Conservation (phyloP, 2,888 invertebrate species). For the Cataglyphis altisquamis region DNA sequence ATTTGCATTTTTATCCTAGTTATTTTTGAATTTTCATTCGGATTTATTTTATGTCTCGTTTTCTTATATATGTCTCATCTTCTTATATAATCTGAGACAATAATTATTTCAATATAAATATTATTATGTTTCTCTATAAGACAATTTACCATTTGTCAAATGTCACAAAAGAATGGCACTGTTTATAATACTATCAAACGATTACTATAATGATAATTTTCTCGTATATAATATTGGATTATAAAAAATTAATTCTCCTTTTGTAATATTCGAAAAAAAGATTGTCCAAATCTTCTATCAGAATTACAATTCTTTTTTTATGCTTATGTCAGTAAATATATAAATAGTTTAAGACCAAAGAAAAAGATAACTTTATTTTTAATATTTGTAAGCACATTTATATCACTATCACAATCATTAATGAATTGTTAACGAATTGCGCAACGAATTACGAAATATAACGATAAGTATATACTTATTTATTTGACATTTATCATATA, state of each 20-base stretch:
- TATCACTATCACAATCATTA: neutral
- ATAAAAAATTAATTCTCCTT: neutral
- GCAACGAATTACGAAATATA: neutral
- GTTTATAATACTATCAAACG: neutral
- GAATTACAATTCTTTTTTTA: neutral
- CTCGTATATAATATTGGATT: neutral
- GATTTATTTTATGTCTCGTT: too few relatives aligned
- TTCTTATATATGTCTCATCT: too few relatives aligned
- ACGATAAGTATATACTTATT: conserved; percentile 14
- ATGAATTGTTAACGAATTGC: neutral
- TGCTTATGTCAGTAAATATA: neutral
- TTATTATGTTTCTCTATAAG: neutral
- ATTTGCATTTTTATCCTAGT: conserved; percentile 5
- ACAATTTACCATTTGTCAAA: neutral
- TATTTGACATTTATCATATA: neutral
- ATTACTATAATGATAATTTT: neutral
- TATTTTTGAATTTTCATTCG: too few relatives aligned
- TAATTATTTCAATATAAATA: neutral
- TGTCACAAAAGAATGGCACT: neutral
- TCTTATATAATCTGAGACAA: neutral
- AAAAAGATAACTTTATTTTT: conserved; percentile 1
- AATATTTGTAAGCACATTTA: neutral
- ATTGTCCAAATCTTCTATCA: neutral
- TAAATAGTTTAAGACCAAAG: neutral
- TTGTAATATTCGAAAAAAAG: neutral